Evolutionary conservation across 1,140 invertebrate genomes (phyloP), one percentile per base, ranked within the genome.

Genomic region (Formica selysi): DNA sequence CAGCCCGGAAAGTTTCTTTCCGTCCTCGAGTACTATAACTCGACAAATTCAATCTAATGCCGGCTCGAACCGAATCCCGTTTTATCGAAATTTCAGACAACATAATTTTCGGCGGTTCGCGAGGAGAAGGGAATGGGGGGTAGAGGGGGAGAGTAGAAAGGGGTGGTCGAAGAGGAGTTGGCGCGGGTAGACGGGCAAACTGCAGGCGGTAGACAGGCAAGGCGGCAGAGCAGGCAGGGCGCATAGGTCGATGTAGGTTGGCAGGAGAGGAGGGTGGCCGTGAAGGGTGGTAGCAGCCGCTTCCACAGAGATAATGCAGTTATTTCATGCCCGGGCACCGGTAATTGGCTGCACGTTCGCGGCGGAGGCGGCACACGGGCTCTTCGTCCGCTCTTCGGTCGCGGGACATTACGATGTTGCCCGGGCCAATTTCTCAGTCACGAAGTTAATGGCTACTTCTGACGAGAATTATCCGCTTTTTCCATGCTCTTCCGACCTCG

Each of bases 281-380:
- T 65, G 86, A 78, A 86, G 90, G 86, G 87, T 76, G 85, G 86
- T 89, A 89, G 92, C 92, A 91, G 93, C 90, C 90, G 92, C 91
- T 93, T 94, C 93, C 92, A 94, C 90, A 89, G 91, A 94, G 93
- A 94, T 94, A 94, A 94, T 94, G 93, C 90, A 94, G 94, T 94
- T 94, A 94, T 94, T 94, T 94, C 93, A 93, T 94, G 93, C 93
- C 93, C 93, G 86, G 92, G 92, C 89, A 94, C 93, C 93, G 92
- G 93, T 94, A 94, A 94, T 94, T 94, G 94, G 93, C 92, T 94
- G 91, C 92, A 94, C 93, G 92, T 94, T 93, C 92, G 89, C 91
- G 90, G 92, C 89, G 90, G 87, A 93, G 89, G 92, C 81, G 73
- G 91, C 79, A 88, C 88, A 92, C 90, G 89, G 85, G 80, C 59